These are phyloP conservation scores for Acrossocheilus fasciatus DNA, from an alignment of 2,797 vertebrate species.

Conservation along the genomic window DNA sequence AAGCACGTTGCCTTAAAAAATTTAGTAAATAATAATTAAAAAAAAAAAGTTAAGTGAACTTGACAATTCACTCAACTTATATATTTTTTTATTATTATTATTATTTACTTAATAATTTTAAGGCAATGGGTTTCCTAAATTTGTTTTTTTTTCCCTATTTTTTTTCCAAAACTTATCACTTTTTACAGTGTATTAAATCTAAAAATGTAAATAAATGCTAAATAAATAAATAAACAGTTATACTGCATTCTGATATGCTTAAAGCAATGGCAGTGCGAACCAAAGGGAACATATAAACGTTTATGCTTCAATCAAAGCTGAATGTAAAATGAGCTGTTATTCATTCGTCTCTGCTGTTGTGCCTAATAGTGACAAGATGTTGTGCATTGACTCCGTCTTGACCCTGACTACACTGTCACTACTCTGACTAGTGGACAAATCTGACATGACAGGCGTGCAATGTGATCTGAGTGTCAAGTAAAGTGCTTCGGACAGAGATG, in stretches of 20 bases:
- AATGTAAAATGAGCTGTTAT: not conserved
- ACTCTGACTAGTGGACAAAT: slow-evolving; percentile 56
- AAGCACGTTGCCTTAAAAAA: too few species aligned
- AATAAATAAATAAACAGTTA: not conserved
- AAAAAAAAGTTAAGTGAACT: too few species aligned
- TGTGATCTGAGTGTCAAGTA: slow-evolving; percentile 40
- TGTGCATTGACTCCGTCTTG: slow-evolving; percentile 20
- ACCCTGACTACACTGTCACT: slow-evolving; percentile 22
- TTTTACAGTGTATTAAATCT: not conserved
- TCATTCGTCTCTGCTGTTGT: slow-evolving; percentile 24
- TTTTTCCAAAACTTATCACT: too few species aligned
- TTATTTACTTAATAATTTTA: too few species aligned
- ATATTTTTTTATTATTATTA: too few species aligned
- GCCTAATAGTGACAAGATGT: slow-evolving; percentile 29
- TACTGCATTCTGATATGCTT: not conserved
- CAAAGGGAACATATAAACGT: not conserved
- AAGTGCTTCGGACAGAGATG: slow-evolving; percentile 41
- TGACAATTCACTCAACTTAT: too few species aligned
- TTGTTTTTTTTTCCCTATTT: too few species aligned
- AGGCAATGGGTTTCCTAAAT: too few species aligned
- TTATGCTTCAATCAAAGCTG: slow-evolving; percentile 4
- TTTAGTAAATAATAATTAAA: too few species aligned
- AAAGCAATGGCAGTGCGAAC: not conserved
- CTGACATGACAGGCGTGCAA: slow-evolving; percentile 52
- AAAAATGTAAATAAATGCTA: not conserved